Percentiles rank a stretch among this genome's conserved stretches.
Conservation (phyloP, 1,140 invertebrate species). For the Euwallacea similis region DNA sequence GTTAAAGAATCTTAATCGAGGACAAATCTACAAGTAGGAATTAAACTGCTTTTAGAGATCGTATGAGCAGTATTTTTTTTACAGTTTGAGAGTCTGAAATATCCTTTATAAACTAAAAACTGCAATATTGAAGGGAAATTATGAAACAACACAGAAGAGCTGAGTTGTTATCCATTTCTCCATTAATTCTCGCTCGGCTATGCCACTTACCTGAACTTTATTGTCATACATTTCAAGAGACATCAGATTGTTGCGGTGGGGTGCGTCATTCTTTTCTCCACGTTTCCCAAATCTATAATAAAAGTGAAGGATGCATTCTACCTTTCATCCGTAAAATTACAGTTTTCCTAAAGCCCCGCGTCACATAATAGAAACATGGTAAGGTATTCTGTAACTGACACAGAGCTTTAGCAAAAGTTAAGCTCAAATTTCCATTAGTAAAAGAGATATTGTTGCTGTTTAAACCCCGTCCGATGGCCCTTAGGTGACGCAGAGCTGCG, state of each 20-base stretch:
- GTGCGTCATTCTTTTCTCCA: constrained; percentile 17
- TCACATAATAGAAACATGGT: constrained; percentile 14
- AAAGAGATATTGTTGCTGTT: constrained; percentile 6
- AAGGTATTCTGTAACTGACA: constrained; percentile 8
- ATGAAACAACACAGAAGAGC: too few relatives aligned
- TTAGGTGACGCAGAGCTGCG: constrained; percentile 30
- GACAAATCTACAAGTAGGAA: too few relatives aligned
- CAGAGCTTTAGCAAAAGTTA: constrained; percentile 27
- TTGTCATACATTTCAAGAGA: constrained; percentile 21
- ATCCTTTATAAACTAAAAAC: too few relatives aligned
- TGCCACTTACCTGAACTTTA: constrained; percentile 20
- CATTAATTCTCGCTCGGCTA: too few relatives aligned
- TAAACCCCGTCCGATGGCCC: constrained; percentile 18
- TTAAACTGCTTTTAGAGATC: too few relatives aligned
- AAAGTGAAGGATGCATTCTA: background rate
- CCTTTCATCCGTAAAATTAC: background rate
- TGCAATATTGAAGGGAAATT: too few relatives aligned
- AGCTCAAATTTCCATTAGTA: background rate
- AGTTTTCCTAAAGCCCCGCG: constrained; percentile 21
- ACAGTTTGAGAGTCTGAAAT: too few relatives aligned
- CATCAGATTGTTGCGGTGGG: background rate
- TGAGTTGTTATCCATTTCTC: too few relatives aligned
- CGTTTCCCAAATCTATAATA: constrained; percentile 30
- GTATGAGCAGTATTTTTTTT: too few relatives aligned
- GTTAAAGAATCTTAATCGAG: too few relatives aligned